Percentiles rank a stretch among this genome's conserved stretches.
Conservation (phyloP, 1,140 invertebrate species). For the Euschistus heros region DNA sequence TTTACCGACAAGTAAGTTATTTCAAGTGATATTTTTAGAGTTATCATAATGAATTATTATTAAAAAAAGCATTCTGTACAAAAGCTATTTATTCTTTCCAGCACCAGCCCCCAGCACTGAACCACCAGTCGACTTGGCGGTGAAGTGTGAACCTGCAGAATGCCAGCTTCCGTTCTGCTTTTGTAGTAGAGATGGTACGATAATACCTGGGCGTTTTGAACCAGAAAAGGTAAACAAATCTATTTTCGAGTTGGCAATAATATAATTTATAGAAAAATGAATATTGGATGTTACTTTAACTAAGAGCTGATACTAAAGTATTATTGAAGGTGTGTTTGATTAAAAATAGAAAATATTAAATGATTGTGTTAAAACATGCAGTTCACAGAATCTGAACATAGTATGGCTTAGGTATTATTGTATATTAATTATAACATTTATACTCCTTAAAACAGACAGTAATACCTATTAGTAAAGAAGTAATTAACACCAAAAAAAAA, state of each 20-base stretch:
- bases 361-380: too few species aligned
- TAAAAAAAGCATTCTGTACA: background rate
- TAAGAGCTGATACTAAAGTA: background rate
- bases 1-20: slow-evolving; percentile 65
- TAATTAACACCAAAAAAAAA: too few species aligned
- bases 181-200: slow-evolving; percentile 82
- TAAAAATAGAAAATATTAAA: too few species aligned
- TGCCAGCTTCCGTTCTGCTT: slow-evolving; percentile 85
- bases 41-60: background rate
- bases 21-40: background rate
- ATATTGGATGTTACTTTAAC: too few species aligned
- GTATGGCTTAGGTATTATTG: too few species aligned
- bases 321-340: too few species aligned
- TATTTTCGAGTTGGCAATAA: slow-evolving; percentile 15
- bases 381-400: too few species aligned
- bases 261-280: background rate
- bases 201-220: slow-evolving; percentile 69
- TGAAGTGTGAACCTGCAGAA: slow-evolving; percentile 59
- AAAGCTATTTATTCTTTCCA: slow-evolving; percentile 35
- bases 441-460: too few species aligned
- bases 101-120: slow-evolving; percentile 69
- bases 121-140: slow-evolving; percentile 62
- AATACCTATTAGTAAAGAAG: too few species aligned
- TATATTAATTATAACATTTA: too few species aligned
- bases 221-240: slow-evolving; percentile 64